Conservation (phyloP, 2,113 vertebrate species). For the Aythya baeri region DNA sequence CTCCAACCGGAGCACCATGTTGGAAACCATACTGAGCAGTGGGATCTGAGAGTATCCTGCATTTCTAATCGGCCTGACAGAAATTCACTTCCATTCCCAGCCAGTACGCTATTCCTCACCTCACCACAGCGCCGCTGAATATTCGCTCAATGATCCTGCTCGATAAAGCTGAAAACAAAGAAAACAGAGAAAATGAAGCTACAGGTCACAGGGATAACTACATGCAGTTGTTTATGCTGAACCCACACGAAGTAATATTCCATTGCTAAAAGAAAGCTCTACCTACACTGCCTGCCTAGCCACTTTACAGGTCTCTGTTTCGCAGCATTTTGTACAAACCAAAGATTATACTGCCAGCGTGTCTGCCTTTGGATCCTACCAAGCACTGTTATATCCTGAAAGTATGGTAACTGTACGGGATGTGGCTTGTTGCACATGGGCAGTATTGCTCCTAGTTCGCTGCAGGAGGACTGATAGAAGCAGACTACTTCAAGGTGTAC, state of each 20-base stretch:
- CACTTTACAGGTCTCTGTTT: not conserved
- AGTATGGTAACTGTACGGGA: not conserved
- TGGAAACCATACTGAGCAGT: not conserved
- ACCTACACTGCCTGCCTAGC: not conserved
- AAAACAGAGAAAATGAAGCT: conserved; percentile 59
- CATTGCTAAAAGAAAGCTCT: not conserved
- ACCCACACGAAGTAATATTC: not conserved
- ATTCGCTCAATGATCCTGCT: conserved; percentile 94
- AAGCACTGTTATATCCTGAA: not conserved
- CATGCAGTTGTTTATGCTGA: not conserved
- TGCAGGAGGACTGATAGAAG: not conserved
- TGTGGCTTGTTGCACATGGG: not conserved
- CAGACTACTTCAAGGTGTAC: not conserved
- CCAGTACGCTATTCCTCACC: conserved; percentile 77
- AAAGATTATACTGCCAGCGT: not conserved
- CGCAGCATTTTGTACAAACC: not conserved
- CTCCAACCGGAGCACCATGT: not conserved
- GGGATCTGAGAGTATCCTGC: not conserved
- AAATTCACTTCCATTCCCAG: not conserved
- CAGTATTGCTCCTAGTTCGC: not conserved
- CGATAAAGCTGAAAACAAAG: conserved; percentile 87
- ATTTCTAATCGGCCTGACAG: not conserved
- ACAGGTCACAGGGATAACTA: conserved; percentile 42
- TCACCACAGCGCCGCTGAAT: conserved; percentile 96
- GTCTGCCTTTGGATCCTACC: not conserved